A percentile compares a stretch with the other conserved stretches of the same genome.
phyloP scores from a whole-genome alignment of 1,140 invertebrate genomes.

The Pseudomyrmex flavicornis region DNA sequence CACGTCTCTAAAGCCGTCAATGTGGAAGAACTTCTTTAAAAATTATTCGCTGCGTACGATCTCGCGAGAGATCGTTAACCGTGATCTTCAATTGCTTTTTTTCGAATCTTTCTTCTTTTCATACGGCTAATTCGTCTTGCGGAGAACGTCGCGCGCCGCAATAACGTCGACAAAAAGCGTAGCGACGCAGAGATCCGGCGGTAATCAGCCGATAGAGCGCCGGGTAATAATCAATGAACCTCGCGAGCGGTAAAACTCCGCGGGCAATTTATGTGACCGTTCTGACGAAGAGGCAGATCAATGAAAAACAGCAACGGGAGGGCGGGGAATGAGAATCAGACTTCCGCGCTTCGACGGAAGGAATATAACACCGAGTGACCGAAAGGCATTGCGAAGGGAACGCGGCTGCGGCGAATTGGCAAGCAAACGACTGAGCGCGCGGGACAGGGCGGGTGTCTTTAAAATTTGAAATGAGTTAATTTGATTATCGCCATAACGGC shows the following conservation, averaged over 20 bases:
- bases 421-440: neutral
- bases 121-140: slow-evolving; percentile 21
- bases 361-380: slow-evolving; percentile 61
- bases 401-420: slow-evolving; percentile 60
- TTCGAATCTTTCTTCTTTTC: neutral
- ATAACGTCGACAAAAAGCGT: slow-evolving; percentile 16
- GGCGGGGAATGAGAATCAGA: neutral
- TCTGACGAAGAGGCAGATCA: slow-evolving; percentile 7
- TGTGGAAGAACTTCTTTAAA: too few species aligned
- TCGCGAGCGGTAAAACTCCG: slow-evolving; percentile 31
- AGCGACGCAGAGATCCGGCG: slow-evolving; percentile 12
- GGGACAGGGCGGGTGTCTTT: slow-evolving; percentile 52
- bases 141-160: neutral
- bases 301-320: slow-evolving; percentile 40
- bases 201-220: slow-evolving; percentile 41
- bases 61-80: neutral
- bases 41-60: neutral
- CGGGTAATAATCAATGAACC: slow-evolving; percentile 41
- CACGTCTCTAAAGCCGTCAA: too few species aligned
- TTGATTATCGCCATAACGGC: slow-evolving; percentile 74
- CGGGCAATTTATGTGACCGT: slow-evolving; percentile 41
- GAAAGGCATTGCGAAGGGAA: slow-evolving; percentile 25
- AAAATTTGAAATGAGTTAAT: slow-evolving; percentile 75
- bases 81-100: slow-evolving; percentile 28
- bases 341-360: neutral